These are phyloP conservation scores for Aspidoscelis tigris DNA, from an alignment of 2,113 vertebrate genomes.

Conservation along the genomic window DNA sequence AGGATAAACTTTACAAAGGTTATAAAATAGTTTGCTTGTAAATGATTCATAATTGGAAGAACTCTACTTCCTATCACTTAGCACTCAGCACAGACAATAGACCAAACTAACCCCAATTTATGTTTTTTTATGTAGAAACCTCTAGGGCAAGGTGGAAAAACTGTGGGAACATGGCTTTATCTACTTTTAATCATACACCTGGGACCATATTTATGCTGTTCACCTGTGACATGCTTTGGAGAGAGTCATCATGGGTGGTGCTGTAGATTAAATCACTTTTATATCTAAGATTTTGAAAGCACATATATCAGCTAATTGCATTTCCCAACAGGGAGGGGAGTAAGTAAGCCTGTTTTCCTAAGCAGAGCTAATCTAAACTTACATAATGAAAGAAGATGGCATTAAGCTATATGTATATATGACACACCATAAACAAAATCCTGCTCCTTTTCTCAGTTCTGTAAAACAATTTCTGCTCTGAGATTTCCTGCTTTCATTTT, in stretches of 20 bases:
- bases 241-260: conserved; percentile 51
- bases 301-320: background rate
- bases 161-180: background rate
- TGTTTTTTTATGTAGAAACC: background rate
- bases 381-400: background rate
- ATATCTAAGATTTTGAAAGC: background rate
- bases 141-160: conserved; percentile 11
- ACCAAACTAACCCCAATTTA: background rate
- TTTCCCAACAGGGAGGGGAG: conserved; percentile 1
- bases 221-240: conserved; percentile 4
- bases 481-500: too few relatives aligned
- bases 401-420: background rate
- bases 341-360: background rate
- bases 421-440: too few relatives aligned
- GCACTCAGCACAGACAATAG: background rate
- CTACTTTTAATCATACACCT: background rate
- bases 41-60: conserved; percentile 4
- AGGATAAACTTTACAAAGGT: background rate
- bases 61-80: background rate
- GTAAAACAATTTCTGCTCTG: too few relatives aligned
- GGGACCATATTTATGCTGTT: conserved; percentile 47
- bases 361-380: conserved; percentile 10
- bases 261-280: conserved; percentile 37
- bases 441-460: too few relatives aligned
- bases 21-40: background rate